phyloP scores from a whole-genome alignment of 2,888 invertebrate genomes.

The Oxytorus armatus region DNA sequence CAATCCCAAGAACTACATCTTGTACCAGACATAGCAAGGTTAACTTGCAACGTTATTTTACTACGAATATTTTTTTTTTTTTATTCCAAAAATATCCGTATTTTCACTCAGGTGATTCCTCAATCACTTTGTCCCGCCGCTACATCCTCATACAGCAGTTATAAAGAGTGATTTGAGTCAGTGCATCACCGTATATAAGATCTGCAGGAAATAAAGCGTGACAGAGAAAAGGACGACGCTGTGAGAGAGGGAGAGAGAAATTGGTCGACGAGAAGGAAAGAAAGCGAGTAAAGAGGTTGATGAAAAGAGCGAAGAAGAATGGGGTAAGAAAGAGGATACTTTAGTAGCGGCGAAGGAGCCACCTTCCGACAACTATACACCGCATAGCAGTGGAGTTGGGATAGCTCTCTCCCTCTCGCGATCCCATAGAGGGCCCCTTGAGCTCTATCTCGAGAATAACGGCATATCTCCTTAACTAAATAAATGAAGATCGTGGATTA shows the following conservation, averaged over 20 bases:
- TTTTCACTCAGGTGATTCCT: slow-evolving; percentile 12
- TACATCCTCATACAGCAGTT: slow-evolving; percentile 20
- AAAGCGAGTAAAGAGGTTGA: slow-evolving; percentile 34
- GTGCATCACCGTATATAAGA: slow-evolving; percentile 7
- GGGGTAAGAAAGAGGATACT: slow-evolving; percentile 57
- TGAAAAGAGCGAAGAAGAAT: slow-evolving; percentile 49
- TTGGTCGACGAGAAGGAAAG: slow-evolving; percentile 13
- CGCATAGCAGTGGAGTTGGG: slow-evolving; percentile 17
- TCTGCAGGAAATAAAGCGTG: slow-evolving; percentile 16
- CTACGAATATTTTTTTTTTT: too few relatives aligned
- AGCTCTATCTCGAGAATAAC: slow-evolving; percentile 69
- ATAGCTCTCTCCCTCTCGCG: slow-evolving; percentile 32
- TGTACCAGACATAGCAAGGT: too few relatives aligned
- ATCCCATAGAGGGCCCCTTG: slow-evolving; percentile 58
- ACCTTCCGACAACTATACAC: slow-evolving; percentile 17
- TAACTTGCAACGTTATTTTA: too few relatives aligned
- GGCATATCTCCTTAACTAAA: slow-evolving; percentile 73
- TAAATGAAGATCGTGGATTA: slow-evolving; percentile 73
- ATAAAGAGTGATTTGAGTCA: slow-evolving; percentile 23
- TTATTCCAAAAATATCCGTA: too few relatives aligned
- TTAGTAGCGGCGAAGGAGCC: slow-evolving; percentile 33
- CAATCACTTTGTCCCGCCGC: background rate
- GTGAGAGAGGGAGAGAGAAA: background rate
- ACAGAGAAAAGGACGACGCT: background rate
- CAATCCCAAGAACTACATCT: too few relatives aligned